Evolutionary conservation across 2,888 invertebrate genomes (phyloP).

Genomic region (Drosophila neonasuta): DNA sequence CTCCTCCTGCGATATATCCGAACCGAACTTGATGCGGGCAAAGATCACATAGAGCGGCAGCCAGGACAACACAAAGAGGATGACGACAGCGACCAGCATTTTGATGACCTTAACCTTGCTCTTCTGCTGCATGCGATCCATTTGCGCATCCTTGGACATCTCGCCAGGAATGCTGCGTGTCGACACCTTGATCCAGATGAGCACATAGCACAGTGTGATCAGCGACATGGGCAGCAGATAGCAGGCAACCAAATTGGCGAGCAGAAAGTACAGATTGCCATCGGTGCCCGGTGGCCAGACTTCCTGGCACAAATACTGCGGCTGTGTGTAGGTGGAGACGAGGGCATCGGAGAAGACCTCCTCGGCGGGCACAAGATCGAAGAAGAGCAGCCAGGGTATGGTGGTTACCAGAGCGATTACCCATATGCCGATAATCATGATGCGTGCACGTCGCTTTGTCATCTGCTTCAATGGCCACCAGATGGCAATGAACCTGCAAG

Average conservation of each 20-base stretch:
- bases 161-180: constrained; percentile 94
- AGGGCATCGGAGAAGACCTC: constrained; percentile 85
- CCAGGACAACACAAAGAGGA: constrained; percentile 96
- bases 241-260: constrained; percentile 93
- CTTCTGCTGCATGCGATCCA: constrained; percentile 96
- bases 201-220: constrained; percentile 94
- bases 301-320: constrained; percentile 90
- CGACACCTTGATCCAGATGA: constrained; percentile 96
- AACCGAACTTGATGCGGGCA: constrained; percentile 92
- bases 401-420: constrained; percentile 92
- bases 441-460: constrained; percentile 92
- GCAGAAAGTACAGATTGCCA: constrained; percentile 92
- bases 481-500: constrained; percentile 95
- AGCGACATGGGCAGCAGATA: constrained; percentile 95
- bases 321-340: constrained; percentile 85
- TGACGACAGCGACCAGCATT: constrained; percentile 96
- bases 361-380: constrained; percentile 85
- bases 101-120: constrained; percentile 97
- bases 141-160: constrained; percentile 91
- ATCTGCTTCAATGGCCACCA: constrained; percentile 97
- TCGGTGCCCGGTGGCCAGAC: constrained; percentile 93
- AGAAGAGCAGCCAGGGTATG: constrained; percentile 95
- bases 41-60: constrained; percentile 95
- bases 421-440: constrained; percentile 96
- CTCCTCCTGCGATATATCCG: constrained; percentile 88